A percentile compares a stretch with the other conserved stretches of the same genome.
These are phyloP conservation scores for Dicyrtomina minuta DNA, from an alignment of 2,888 invertebrate species.

Conservation along the genomic window DNA sequence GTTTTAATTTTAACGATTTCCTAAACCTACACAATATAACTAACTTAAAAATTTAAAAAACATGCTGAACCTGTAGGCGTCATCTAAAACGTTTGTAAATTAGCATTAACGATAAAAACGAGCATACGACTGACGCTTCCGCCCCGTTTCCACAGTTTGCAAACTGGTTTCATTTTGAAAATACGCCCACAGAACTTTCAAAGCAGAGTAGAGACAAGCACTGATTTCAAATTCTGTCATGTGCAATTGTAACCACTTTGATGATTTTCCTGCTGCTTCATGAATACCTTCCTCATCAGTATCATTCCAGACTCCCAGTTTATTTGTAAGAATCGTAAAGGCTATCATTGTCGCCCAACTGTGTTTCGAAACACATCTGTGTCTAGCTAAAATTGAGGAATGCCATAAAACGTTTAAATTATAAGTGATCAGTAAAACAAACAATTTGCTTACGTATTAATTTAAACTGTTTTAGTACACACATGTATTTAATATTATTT, in stretches of 20 bases:
- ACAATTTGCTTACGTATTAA: too few relatives aligned
- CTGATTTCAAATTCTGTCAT: conserved; percentile 7
- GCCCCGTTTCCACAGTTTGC: not conserved
- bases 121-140: not conserved
- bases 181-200: not conserved
- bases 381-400: not conserved
- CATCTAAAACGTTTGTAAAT: too few relatives aligned
- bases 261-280: not conserved
- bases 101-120: not conserved
- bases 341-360: conserved; percentile 3
- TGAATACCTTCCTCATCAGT: not conserved
- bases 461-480: too few relatives aligned
- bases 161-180: not conserved
- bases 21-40: too few relatives aligned
- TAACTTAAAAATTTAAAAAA: too few relatives aligned
- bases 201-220: not conserved
- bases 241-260: not conserved
- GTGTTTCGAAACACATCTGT: not conserved
- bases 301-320: not conserved
- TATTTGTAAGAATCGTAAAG: not conserved
- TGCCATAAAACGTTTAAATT: too few relatives aligned
- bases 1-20: too few relatives aligned
- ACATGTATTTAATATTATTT: too few relatives aligned
- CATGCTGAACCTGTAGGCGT: too few relatives aligned
- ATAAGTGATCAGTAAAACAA: too few relatives aligned